phyloP scores from a whole-genome alignment of 2,113 vertebrate species.

The Loxodonta africana region DNA sequence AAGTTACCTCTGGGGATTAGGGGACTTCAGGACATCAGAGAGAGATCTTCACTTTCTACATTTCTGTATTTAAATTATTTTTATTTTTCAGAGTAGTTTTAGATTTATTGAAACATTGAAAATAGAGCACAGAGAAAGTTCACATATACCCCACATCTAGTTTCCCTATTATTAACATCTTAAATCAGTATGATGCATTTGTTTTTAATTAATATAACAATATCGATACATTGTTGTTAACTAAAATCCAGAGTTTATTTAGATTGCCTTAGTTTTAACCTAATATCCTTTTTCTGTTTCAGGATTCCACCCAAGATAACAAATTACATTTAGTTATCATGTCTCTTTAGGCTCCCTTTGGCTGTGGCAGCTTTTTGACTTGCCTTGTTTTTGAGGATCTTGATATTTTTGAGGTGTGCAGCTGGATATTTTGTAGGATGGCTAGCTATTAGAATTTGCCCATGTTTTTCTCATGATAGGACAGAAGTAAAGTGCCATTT shows the following conservation, averaged over 20 bases:
- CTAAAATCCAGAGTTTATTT: neutral
- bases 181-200: neutral
- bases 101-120: conserved; percentile 2
- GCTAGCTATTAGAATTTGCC: neutral
- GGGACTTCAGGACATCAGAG: neutral
- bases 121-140: neutral
- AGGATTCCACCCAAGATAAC: neutral
- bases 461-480: neutral
- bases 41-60: neutral
- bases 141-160: neutral
- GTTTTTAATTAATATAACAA: neutral
- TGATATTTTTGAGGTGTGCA: no score
- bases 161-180: neutral
- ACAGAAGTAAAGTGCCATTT: neutral
- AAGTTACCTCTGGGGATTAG: neutral
- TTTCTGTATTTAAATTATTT: neutral
- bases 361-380: no score
- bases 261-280: conserved; percentile 1
- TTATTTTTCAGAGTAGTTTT: neutral
- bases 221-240: no score
- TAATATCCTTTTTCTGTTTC: neutral
- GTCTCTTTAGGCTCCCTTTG: no score
- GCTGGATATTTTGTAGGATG: neutral
- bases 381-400: no score
- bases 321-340: neutral